A percentile compares a stretch with the other conserved stretches of the same genome.
Conservation (phyloP, 1,140 invertebrate genomes). For the Cheumatopsyche charites region DNA sequence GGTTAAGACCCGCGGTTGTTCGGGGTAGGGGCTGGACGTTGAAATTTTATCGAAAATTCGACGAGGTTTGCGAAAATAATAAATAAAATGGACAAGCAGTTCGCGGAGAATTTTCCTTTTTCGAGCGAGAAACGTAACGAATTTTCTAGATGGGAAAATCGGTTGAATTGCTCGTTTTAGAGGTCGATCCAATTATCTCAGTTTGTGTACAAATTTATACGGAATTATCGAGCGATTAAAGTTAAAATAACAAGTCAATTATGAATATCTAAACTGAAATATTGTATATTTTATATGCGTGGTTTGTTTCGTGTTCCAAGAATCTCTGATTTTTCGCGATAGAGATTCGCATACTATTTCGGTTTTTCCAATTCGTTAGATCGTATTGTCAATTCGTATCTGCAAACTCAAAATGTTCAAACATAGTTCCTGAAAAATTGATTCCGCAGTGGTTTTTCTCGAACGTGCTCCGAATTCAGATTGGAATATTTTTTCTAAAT, state of each 20-base stretch:
- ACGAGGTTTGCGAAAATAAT: conserved; percentile 13
- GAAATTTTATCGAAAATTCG: background rate
- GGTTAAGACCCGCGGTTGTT: conserved; percentile 4
- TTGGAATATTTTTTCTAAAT: too few relatives aligned
- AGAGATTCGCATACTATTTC: too few relatives aligned
- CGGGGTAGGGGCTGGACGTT: conserved; percentile 1
- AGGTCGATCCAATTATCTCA: background rate
- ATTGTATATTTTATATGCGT: too few relatives aligned
- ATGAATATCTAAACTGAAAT: too few relatives aligned
- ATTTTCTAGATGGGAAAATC: background rate
- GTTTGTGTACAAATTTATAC: background rate
- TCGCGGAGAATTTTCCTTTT: background rate
- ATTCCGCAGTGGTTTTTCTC: conserved; percentile 7
- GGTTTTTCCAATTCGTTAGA: too few relatives aligned
- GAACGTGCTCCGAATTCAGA: too few relatives aligned
- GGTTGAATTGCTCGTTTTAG: too few relatives aligned
- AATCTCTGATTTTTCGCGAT: too few relatives aligned
- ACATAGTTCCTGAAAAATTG: conserved; percentile 1
- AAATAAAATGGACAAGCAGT: conserved; percentile 7
- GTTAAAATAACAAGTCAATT: too few relatives aligned
- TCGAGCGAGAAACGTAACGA: background rate
- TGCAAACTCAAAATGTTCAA: background rate
- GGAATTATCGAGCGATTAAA: background rate
- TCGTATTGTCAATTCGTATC: too few relatives aligned
- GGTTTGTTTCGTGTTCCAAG: too few relatives aligned